These are phyloP conservation scores for Acleris cristana DNA, from an alignment of 2,888 invertebrate species.

Conservation along the genomic window DNA sequence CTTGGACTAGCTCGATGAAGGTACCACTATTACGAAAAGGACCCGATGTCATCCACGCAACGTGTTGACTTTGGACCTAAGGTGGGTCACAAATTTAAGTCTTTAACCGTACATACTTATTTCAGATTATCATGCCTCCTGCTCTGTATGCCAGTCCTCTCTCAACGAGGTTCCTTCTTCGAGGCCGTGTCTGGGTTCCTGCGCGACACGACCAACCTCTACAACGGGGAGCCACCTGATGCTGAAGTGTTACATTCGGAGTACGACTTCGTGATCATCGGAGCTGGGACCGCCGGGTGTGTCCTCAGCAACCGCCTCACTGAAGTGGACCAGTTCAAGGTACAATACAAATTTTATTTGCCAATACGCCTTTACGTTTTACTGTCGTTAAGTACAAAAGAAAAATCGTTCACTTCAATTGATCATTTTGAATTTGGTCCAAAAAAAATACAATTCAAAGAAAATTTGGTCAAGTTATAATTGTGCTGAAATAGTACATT, in stretches of 20 bases:
- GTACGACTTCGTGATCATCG: slow-evolving; percentile 71
- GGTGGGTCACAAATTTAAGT: too few species aligned
- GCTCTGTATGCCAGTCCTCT: slow-evolving; percentile 32
- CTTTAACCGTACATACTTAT: neutral
- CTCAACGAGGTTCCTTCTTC: slow-evolving; percentile 46
- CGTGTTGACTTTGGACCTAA: too few species aligned
- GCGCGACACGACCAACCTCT: slow-evolving; percentile 46
- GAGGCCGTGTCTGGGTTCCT: slow-evolving; percentile 54
- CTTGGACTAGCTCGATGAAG: too few species aligned
- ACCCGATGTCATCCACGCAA: too few species aligned
- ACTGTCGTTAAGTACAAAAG: too few species aligned
- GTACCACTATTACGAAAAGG: too few species aligned
- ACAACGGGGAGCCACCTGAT: slow-evolving; percentile 54
- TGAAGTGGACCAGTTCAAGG: slow-evolving; percentile 66
- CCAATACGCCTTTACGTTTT: neutral
- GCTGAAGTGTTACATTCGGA: slow-evolving; percentile 46
- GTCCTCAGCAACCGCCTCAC: slow-evolving; percentile 68
- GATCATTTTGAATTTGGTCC: too few species aligned
- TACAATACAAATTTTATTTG: slow-evolving; percentile 31
- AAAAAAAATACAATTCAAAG: too few species aligned
- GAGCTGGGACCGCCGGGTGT: slow-evolving; percentile 70
- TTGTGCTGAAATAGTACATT: too few species aligned
- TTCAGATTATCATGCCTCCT: slow-evolving; percentile 37
- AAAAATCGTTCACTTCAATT: too few species aligned
- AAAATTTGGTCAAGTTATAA: too few species aligned